Conservation (phyloP, 2,113 vertebrate species). For the Hippoglossus stenolepis region DNA sequence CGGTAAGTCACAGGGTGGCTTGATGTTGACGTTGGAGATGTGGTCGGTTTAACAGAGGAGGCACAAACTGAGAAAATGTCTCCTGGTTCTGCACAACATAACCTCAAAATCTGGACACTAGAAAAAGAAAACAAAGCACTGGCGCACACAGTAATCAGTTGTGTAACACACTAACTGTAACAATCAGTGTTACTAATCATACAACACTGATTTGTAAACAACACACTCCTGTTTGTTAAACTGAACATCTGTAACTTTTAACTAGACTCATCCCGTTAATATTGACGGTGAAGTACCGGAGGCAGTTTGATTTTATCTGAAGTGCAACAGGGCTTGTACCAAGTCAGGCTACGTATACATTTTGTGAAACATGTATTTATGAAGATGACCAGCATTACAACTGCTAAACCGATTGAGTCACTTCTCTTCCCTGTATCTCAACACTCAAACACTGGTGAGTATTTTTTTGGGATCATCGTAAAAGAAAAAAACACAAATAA, state of each 20-base stretch:
- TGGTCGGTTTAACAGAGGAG: slow-evolving; percentile 22
- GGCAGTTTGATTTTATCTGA: background rate
- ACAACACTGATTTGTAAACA: slow-evolving; percentile 25
- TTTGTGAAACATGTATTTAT: slow-evolving; percentile 7
- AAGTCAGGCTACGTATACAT: background rate
- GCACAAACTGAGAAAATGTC: background rate
- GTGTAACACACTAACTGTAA: background rate
- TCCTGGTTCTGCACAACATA: background rate
- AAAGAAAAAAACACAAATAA: slow-evolving; percentile 11
- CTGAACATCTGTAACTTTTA: background rate
- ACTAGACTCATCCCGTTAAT: too few species aligned
- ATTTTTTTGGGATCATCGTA: slow-evolving; percentile 3
- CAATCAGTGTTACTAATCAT: background rate
- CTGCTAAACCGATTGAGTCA: too few species aligned
- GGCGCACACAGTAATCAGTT: background rate
- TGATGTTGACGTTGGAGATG: background rate
- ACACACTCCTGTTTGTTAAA: slow-evolving; percentile 7
- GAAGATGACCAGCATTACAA: slow-evolving; percentile 3
- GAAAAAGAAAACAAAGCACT: background rate
- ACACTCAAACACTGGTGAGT: background rate
- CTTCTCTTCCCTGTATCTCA: background rate
- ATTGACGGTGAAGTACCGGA: too few species aligned
- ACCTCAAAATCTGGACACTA: background rate
- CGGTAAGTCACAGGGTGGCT: too few species aligned
- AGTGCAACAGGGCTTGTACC: background rate